Evolutionary conservation across 2,888 invertebrate genomes (phyloP), one percentile per base, ranked within the genome.

Genomic region (Coronaproctus castanopsis): DNA sequence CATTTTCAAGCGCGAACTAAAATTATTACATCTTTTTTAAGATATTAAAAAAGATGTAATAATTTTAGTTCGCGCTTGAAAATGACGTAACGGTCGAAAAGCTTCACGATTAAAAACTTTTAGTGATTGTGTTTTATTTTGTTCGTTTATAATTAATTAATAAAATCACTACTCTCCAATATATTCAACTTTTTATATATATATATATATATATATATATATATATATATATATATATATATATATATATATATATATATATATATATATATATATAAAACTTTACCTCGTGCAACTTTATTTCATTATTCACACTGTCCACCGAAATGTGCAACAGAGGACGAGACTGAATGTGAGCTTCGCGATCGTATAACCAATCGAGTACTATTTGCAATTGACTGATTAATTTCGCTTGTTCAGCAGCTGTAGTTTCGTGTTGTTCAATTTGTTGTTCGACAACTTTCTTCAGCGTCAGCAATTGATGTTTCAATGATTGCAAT

Each of bases 371-470:
- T 52, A 92, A 74, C 81, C 83, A 85, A 69, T 88, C 86, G 14
- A 92, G 75, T 21, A 87, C 83, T 57, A 82, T 82, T 49, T 87
- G 83, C n/a, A 92, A 71, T 69, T 90, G 89, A 24, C 82, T 79
- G 1, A 84, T 82, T 57, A 92, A 75, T 73, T 91, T 87, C 67
- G 82, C 82, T 70, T 91, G 88, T 68, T 92, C 91, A 21, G 89
- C 89, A 3, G 87, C 83, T 1, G 88, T 86, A 57, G 82, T 78
- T 70, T 92, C 89, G 68, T 90, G 88, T 67, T 91, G 86, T 69
- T 89, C 85, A 48, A 87, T 78, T 69, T 88, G 87, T 48, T 82
- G 82, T 68, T 92, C 91, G 0, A 92, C 88, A 1, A 83, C 76
- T 68, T 63, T 64, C n/a, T 61, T 78, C 2, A 93, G 73, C 60